Evolutionary conservation across 2,888 invertebrate genomes (phyloP), one percentile per base, ranked within the genome.

Genomic region (Dioctria rufipes): DNA sequence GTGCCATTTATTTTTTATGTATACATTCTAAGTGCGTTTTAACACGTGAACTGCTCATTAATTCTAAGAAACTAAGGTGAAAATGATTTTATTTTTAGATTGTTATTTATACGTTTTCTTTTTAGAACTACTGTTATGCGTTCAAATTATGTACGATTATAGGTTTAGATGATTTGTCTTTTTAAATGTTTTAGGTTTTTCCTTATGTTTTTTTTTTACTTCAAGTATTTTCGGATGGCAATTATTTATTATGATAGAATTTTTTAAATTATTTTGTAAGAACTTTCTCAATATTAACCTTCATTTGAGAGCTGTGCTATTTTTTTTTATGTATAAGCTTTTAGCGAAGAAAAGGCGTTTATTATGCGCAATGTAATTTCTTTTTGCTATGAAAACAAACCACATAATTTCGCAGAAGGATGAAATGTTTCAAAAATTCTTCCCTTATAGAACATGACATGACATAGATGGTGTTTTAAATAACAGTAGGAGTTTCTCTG

Each of bases 1-100:
- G 73, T 73, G 73, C 73, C 73, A 73, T 73, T 73, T 11, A 73
- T 42, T 58, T 13, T 73, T 54, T 58, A 73, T 25, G 25, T 25
- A 25, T 25, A 25, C 25, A 25, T 40, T 73, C 25, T 25, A 39
- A 25, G 61, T 61, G 37, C 39, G 25, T 73, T 73, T 73, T 73
- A 58, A 73, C 58, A 58, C n/a, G 13, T 46, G 54, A 73, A 73
- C 60, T 60, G 73, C 73, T 73, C 73, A 73, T 42, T 73, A 73
- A 73, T 58, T 73, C 5, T 60, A 58, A 73, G 25, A 73, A 58
- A 58, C 11, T 71, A n/a, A 42, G n/a, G 60, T 58, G 60, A 61
- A n/a, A 61, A 25, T n/a, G 61, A 39, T 6, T 73, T 58, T 60
- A 73, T 3, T 39, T 11, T 25, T 69, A 69, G 69, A 69, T 69